phyloP scores from a whole-genome alignment of 2,797 vertebrate species.

The Fistularia tabacaria region DNA sequence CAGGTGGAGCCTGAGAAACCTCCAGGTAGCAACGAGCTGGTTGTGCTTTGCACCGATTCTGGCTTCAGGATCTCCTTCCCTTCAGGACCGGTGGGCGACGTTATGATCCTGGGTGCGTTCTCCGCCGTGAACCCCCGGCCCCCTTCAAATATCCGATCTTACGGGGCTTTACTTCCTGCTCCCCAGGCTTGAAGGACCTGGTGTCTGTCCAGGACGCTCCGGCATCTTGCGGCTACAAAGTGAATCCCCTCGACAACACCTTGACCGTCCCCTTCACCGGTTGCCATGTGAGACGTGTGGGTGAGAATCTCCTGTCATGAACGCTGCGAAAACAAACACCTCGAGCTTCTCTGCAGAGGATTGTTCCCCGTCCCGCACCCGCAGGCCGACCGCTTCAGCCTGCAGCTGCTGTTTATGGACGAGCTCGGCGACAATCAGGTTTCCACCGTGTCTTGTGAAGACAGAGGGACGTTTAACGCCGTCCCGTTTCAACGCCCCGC shows the following conservation, averaged over 20 bases:
- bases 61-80: conserved; percentile 41
- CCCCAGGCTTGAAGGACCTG: conserved; percentile 16
- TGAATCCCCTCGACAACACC: background rate
- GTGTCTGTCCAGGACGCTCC: conserved; percentile 16
- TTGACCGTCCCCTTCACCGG: conserved; percentile 50
- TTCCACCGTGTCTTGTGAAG: conserved; percentile 25
- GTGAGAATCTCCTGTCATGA: background rate
- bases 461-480: background rate
- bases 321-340: background rate
- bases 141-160: too few relatives aligned
- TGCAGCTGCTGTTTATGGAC: conserved; percentile 37
- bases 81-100: conserved; percentile 4
- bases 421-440: conserved; percentile 1
- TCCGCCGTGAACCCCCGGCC: background rate
- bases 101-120: conserved; percentile 48
- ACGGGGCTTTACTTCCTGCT: background rate
- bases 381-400: conserved; percentile 22
- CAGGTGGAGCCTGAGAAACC: background rate
- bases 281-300: conserved; percentile 44
- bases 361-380: background rate
- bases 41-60: conserved; percentile 32
- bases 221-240: conserved; percentile 39
- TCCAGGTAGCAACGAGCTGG: conserved; percentile 1
- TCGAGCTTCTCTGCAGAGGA: background rate
- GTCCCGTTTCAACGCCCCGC: background rate